Percentiles rank a stretch among this genome's conserved stretches.
phyloP scores from a whole-genome alignment of 92 coral and sea anemone genomes.

The Heteractis magnifica region DNA sequence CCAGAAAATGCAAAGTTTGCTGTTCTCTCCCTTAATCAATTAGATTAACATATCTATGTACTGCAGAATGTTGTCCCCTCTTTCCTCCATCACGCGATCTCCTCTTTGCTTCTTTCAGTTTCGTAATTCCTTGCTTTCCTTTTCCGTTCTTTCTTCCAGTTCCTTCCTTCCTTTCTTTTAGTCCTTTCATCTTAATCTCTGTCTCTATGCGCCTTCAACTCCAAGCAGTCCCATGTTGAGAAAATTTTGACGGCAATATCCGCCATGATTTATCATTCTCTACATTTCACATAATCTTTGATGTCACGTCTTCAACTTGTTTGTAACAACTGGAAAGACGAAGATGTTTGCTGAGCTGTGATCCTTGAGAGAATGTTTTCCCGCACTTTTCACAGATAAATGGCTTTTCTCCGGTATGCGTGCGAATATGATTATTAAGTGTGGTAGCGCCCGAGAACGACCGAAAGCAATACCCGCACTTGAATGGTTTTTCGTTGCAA shows the following conservation, averaged over 20 bases:
- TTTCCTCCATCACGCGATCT: no score
- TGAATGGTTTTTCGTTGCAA: conserved; percentile 70
- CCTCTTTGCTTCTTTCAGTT: no score
- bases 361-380: conserved; percentile 78
- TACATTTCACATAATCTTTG: background rate
- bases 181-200: no score
- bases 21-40: no score
- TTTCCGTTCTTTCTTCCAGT: no score
- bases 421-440: conserved; percentile 66
- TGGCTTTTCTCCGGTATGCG: conserved; percentile 69
- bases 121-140: no score
- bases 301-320: background rate
- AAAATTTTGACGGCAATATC: no score
- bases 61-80: no score
- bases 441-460: conserved; percentile 66
- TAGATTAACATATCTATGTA: no score
- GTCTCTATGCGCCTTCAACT: no score
- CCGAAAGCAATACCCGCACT: conserved; percentile 71
- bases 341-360: conserved; percentile 82
- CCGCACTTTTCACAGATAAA: conserved; percentile 75
- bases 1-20: no score
- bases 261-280: background rate
- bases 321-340: conserved; percentile 29
- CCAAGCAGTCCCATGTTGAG: background rate
- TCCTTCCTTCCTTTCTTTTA: no score